Base-by-base conservation (phyloP, 2,888 invertebrate species). In the Geophilus truncorum region DNA sequence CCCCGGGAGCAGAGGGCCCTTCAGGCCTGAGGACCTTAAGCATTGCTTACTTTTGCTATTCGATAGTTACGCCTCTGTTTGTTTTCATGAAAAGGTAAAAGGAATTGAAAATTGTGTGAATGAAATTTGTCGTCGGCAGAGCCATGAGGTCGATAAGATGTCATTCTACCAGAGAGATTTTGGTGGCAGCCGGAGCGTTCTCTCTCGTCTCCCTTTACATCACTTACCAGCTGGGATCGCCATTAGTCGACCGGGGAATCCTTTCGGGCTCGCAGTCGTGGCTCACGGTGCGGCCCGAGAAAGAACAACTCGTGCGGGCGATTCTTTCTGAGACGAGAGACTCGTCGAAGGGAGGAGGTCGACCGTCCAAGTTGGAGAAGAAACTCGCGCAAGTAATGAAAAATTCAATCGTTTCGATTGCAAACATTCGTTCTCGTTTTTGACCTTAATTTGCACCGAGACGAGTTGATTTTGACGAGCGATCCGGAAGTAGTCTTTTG, bases 201-300 rank as follows among this genome's bases (percentile, higher is more conserved):
- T 81, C 81, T 15, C 12, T 81, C 28, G 21, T 81, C 7, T 81
- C 81, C 10, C 77, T 81, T 15, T 81, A 81, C 30, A 34, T 81
- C 76, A 81, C 81, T 21, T 81, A 81, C 30, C 81, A 81, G 7
- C 36, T 81, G 30, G 80, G 81, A 45, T 34, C 81, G n/a, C 78
- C 78, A 12, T 30, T 78, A 25, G 78, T 78, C 18, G 78, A 78
- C 21, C 30, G 36, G 10, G 36, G 25, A 25, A 40, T 40, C 36
- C 30, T n/a, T n/a, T n/a, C n/a, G n/a, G n/a, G n/a, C n/a, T n/a
- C n/a, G n/a, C n/a, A n/a, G n/a, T n/a, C n/a, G n/a, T n/a, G n/a
- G n/a, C n/a, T n/a, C n/a, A n/a, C n/a, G n/a, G n/a, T n/a, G n/a
- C n/a, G n/a, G n/a, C n/a, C n/a, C n/a, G 57, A 62, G 21, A 62